phyloP scores from a whole-genome alignment of 1,140 invertebrate species.

The Euschistus heros region DNA sequence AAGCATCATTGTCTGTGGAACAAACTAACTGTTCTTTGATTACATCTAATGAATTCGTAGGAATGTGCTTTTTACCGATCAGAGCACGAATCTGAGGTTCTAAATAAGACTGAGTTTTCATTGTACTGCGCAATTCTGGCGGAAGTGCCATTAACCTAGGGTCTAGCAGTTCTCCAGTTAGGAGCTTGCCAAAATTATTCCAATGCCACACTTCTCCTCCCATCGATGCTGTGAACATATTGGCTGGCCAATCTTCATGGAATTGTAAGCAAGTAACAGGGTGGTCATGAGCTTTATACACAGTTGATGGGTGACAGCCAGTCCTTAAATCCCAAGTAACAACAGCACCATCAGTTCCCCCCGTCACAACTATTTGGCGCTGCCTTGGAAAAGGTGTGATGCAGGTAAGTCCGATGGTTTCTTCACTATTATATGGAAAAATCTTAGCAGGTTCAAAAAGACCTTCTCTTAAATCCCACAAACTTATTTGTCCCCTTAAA shows the following conservation, averaged over 20 bases:
- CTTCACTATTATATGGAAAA: constrained; percentile 16
- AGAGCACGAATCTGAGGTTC: constrained; percentile 5
- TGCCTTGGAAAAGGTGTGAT: constrained; percentile 15
- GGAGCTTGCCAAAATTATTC: constrained; percentile 15
- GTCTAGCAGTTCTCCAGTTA: not conserved
- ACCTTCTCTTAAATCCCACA: constrained; percentile 19
- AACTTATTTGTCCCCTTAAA: constrained; percentile 17
- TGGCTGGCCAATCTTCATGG: constrained; percentile 12
- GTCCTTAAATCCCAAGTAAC: constrained; percentile 16
- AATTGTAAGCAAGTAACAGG: constrained; percentile 3
- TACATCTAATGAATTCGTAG: constrained; percentile 17
- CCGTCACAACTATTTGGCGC: constrained; percentile 10
- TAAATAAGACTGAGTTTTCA: not conserved
- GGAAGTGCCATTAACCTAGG: not conserved
- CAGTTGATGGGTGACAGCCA: not conserved
- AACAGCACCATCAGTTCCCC: constrained; percentile 13
- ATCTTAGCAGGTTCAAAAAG: not conserved
- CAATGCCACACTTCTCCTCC: constrained; percentile 21
- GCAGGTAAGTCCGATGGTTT: constrained; percentile 7
- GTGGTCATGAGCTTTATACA: constrained; percentile 12
- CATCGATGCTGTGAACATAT: constrained; percentile 10
- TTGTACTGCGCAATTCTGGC: not conserved
- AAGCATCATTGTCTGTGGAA: constrained; percentile 15
- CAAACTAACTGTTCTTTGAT: constrained; percentile 10
- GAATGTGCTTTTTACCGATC: constrained; percentile 7